A percentile compares a stretch with the other conserved stretches of the same genome.
Evolutionary conservation across 1,140 invertebrate genomes (phyloP).

Genomic region (Battus philenor): DNA sequence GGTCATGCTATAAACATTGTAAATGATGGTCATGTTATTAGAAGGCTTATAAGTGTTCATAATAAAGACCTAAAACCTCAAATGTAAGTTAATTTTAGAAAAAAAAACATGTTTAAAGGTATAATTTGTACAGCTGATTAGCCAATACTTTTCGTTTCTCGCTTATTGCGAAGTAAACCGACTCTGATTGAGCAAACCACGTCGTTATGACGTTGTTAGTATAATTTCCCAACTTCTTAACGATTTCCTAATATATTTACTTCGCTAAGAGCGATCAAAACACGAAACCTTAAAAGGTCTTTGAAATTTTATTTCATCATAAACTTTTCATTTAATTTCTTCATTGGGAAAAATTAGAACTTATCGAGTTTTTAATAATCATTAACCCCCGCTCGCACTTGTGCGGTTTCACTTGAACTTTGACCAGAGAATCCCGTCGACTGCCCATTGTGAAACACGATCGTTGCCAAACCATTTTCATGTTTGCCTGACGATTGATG

Average conservation of each 20-base stretch:
- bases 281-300: constrained; percentile 3
- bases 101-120: no score
- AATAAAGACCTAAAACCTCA: no score
- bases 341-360: constrained; percentile 21
- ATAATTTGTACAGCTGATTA: no score
- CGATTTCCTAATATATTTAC: constrained; percentile 7
- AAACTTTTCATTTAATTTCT: constrained; percentile 11
- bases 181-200: no score
- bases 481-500: constrained; percentile 21
- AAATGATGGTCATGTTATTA: no score
- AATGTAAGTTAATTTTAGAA: no score
- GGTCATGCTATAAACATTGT: no score
- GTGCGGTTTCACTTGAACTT: constrained; percentile 61
- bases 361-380: constrained; percentile 41
- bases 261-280: constrained; percentile 3
- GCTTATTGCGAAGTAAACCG: no score
- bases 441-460: constrained; percentile 57
- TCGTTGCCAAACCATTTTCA: constrained; percentile 34
- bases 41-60: no score
- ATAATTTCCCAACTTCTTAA: no score
- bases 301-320: constrained; percentile 1
- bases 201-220: no score
- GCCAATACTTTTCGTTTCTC: no score
- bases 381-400: constrained; percentile 53
- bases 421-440: constrained; percentile 53